Conservation (phyloP, 2,888 invertebrate species). For the Alsophila aescularia region DNA sequence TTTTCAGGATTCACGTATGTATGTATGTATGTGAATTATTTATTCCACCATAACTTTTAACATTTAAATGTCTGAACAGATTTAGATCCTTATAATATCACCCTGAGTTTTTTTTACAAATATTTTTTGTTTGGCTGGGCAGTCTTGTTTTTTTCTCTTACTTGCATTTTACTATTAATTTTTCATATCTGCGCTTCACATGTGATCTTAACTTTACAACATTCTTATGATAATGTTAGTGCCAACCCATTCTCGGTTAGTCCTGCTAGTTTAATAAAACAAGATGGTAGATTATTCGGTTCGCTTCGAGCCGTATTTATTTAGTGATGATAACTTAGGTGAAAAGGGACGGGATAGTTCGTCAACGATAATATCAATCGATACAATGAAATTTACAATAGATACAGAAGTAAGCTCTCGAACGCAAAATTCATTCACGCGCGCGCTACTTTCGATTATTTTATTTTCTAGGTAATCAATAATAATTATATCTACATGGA, state of each 20-base stretch:
- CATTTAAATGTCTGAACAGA: no score
- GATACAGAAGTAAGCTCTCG: constrained; percentile 12
- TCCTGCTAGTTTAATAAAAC: constrained; percentile 43
- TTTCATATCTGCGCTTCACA: no score
- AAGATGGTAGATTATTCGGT: constrained; percentile 35
- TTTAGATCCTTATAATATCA: no score
- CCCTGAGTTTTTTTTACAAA: no score
- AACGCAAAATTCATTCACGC: constrained; percentile 14
- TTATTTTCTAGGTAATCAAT: constrained; percentile 25
- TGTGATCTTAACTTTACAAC: no score
- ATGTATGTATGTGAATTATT: no score
- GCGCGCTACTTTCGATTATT: constrained; percentile 12
- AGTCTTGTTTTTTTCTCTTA: no score
- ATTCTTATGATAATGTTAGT: neutral
- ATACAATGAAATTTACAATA: constrained; percentile 26
- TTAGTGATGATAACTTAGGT: constrained; percentile 64
- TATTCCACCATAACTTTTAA: no score
- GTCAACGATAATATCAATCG: constrained; percentile 53
- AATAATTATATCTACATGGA: constrained; percentile 38
- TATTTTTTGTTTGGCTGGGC: no score
- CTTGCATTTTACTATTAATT: no score
- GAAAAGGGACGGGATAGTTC: constrained; percentile 81
- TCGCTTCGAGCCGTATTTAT: constrained; percentile 63
- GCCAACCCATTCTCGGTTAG: no score
- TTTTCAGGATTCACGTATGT: no score